Percentiles rank a stretch among this genome's conserved stretches.
Conservation (phyloP, 2,888 invertebrate species). For the Rhaphigaster nebulosa region DNA sequence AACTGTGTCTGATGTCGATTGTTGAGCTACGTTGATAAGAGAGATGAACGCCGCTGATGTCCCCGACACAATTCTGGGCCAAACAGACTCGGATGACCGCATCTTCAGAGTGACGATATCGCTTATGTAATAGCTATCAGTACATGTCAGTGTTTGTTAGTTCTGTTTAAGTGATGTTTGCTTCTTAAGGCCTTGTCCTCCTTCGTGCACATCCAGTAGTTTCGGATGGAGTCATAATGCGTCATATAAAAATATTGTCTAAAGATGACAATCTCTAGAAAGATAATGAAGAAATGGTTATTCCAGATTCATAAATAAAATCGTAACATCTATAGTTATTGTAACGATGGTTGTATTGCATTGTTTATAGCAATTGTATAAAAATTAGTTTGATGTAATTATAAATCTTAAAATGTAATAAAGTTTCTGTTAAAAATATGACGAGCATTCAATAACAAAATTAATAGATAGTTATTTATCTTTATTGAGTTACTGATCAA, state of each 20-base stretch:
- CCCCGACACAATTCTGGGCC: background rate
- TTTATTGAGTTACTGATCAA: too few species aligned
- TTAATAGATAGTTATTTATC: too few species aligned
- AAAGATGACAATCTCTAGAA: background rate
- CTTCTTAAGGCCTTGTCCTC: background rate
- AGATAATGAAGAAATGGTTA: background rate
- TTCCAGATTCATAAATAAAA: too few species aligned
- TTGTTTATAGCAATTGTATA: too few species aligned
- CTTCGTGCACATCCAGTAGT: background rate
- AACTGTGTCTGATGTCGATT: too few species aligned
- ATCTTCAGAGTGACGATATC: background rate
- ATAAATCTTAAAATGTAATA: too few species aligned
- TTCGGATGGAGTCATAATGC: background rate
- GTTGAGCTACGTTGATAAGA: too few species aligned
- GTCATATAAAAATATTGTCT: background rate
- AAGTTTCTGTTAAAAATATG: too few species aligned
- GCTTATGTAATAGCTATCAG: constrained; percentile 7
- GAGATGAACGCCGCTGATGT: background rate
- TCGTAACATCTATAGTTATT: too few species aligned
- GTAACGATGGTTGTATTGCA: too few species aligned
- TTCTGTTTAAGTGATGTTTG: constrained; percentile 26
- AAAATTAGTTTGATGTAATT: too few species aligned
- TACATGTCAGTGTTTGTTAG: constrained; percentile 17
- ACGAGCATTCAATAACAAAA: too few species aligned
- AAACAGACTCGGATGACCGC: constrained; percentile 8